A percentile compares a stretch with the other conserved stretches of the same genome.
Evolutionary conservation across 2,888 invertebrate genomes (phyloP).

Genomic region (Neria commutata): DNA sequence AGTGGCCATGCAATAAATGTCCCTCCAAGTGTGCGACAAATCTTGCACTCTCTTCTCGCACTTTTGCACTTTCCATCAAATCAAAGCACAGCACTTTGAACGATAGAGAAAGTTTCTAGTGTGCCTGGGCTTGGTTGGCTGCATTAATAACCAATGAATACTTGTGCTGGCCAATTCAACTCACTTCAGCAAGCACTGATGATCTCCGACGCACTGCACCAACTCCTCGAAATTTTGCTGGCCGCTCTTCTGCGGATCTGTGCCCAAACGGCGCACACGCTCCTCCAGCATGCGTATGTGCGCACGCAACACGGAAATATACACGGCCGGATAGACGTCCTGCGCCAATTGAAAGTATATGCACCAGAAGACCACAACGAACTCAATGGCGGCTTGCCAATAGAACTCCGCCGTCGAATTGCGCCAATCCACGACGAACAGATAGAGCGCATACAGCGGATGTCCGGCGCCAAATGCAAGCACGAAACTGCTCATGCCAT

Average conservation of each 20-base stretch:
- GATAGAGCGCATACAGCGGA: constrained; percentile 33
- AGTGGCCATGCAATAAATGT: no score
- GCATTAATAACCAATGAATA: no score
- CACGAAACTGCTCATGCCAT: constrained; percentile 27
- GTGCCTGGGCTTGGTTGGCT: no score
- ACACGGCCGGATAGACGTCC: constrained; percentile 35
- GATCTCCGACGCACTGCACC: constrained; percentile 30
- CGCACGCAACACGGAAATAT: constrained; percentile 28
- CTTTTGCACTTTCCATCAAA: no score
- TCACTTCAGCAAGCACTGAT: constrained; percentile 19
- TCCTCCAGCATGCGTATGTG: constrained; percentile 30
- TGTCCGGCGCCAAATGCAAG: no score
- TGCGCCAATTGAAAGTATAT: constrained; percentile 26
- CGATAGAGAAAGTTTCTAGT: no score
- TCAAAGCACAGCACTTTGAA: no score
- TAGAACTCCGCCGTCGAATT: constrained; percentile 33
- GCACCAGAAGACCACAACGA: constrained; percentile 25
- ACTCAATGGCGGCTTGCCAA: constrained; percentile 30
- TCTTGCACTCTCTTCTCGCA: no score
- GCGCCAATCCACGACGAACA: constrained; percentile 36
- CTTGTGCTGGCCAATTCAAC: no score
- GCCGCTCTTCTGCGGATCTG: background rate
- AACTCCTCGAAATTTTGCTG: constrained; percentile 16
- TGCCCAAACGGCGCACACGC: constrained; percentile 26
- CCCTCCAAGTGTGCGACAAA: no score